Conservation (phyloP, 2,113 vertebrate genomes). For the Andinoacara biseriatus region DNA sequence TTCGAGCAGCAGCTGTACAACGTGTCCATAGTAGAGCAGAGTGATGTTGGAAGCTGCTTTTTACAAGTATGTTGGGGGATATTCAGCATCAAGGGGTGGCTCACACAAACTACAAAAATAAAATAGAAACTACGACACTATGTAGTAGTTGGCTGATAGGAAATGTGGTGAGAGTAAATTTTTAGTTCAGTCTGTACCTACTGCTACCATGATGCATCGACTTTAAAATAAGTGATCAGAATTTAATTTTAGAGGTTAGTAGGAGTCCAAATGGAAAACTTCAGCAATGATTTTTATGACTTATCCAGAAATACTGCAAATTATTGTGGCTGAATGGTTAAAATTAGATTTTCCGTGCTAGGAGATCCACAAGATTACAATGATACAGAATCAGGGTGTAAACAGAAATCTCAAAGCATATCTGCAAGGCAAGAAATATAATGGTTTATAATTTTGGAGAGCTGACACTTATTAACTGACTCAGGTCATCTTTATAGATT, state of each 20-base stretch:
- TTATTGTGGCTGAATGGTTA: neutral
- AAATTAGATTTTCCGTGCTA: neutral
- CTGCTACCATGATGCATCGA: too few species aligned
- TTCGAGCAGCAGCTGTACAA: conserved; percentile 87
- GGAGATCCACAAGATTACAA: neutral
- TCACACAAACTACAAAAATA: too few species aligned
- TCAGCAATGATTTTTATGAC: neutral
- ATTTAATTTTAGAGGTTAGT: too few species aligned
- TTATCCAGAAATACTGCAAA: neutral
- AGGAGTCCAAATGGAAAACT: too few species aligned
- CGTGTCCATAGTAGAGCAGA: conserved; percentile 83
- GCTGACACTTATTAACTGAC: neutral
- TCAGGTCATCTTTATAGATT: neutral
- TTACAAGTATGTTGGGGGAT: conserved; percentile 83
- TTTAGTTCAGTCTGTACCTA: too few species aligned
- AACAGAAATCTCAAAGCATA: neutral
- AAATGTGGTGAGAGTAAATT: too few species aligned
- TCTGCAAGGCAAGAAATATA: neutral
- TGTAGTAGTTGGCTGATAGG: too few species aligned
- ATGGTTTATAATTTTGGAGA: neutral
- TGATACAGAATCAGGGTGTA: neutral
- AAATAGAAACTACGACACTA: too few species aligned
- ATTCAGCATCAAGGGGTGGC: neutral
- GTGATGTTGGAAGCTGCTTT: conserved; percentile 80
- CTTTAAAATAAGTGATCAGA: too few species aligned